Evolutionary conservation across 2,888 invertebrate species (phyloP), one percentile per base, ranked within the genome.

Genomic region (Limnephilus marmoratus): DNA sequence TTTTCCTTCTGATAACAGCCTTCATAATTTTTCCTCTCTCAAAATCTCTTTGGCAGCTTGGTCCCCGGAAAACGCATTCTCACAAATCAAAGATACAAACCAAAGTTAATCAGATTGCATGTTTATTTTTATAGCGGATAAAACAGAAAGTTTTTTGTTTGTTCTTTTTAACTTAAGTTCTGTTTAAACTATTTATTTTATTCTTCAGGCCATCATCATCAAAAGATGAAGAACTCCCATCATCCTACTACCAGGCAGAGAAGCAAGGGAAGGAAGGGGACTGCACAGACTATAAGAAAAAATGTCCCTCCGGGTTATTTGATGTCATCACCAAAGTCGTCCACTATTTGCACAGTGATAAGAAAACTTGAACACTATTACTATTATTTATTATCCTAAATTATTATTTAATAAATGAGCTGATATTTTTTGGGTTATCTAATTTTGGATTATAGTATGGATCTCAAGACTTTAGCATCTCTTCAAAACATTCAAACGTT

Each of bases 221-320:
- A 12, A 95, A 95, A 91, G 96, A 96, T 93, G 97, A 97, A 95
- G 96, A 96, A 93, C 94, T 97, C 89, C 96, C 96, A 49, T 95
- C 96, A 90, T 96, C 95, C 34, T 96, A 97, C 94, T 96, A 96
- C 94, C 95, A 96, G 92, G 97, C 97, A 0, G 97, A 97, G 94
- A 94, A 95, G 31, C 95, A 95, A 93, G 97, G 97, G 18, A 95
- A 95, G 89, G 95, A 95, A 91, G 96, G 96, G 0, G 95, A 96
- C 94, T 97, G 97, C 94, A 95, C 96, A 94, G 95, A 96, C 94
- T 97, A 97, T 94, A 94, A 96, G 41, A 95, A 96, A 91, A 94
- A 95, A 91, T 97, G 97, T 94, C 96, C 97, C 18, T 95, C 96
- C 94, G 97, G 97, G 94, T 95, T 97, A 91, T 96, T 97, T 93